Conservation (phyloP, 1,140 invertebrate species). For the Batillaria attramentaria region DNA sequence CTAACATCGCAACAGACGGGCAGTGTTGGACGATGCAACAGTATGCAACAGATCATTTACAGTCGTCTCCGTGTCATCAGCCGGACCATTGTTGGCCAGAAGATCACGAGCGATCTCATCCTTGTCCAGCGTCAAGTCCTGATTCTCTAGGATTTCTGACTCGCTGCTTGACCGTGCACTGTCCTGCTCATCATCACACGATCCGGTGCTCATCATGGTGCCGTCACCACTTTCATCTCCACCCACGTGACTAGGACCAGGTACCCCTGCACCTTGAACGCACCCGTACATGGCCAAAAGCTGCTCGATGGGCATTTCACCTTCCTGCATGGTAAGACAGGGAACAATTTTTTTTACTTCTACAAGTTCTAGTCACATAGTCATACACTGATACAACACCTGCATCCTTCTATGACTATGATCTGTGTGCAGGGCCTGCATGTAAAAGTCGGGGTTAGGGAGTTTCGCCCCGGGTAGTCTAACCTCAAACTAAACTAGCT, state of each 20-base stretch:
- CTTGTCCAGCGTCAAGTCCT: slow-evolving; percentile 74
- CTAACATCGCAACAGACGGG: slow-evolving; percentile 74
- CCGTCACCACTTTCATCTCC: slow-evolving; percentile 10
- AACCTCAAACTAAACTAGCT: too few relatives aligned
- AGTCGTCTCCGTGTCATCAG: slow-evolving; percentile 64
- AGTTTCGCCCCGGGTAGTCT: too few relatives aligned
- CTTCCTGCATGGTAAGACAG: slow-evolving; percentile 69
- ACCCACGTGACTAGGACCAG: background rate
- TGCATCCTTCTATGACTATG: too few relatives aligned
- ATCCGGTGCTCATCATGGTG: slow-evolving; percentile 53
- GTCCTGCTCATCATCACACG: slow-evolving; percentile 73
- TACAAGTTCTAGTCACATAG: too few relatives aligned
- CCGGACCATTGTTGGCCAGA: slow-evolving; percentile 64
- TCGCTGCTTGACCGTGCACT: slow-evolving; percentile 73
- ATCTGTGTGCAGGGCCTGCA: too few relatives aligned
- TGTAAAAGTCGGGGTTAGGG: too few relatives aligned
- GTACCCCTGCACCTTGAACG: background rate
- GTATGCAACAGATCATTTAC: slow-evolving; percentile 70
- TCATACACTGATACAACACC: too few relatives aligned
- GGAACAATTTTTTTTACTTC: background rate
- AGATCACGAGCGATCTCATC: slow-evolving; percentile 71
- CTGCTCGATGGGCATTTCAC: slow-evolving; percentile 95
- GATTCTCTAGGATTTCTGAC: slow-evolving; percentile 74
- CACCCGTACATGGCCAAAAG: slow-evolving; percentile 89
- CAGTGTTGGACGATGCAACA: slow-evolving; percentile 64